Evolutionary conservation across 2,888 invertebrate species (phyloP), one percentile per base, ranked within the genome.

Genomic region (Melinaea marsaeus): DNA sequence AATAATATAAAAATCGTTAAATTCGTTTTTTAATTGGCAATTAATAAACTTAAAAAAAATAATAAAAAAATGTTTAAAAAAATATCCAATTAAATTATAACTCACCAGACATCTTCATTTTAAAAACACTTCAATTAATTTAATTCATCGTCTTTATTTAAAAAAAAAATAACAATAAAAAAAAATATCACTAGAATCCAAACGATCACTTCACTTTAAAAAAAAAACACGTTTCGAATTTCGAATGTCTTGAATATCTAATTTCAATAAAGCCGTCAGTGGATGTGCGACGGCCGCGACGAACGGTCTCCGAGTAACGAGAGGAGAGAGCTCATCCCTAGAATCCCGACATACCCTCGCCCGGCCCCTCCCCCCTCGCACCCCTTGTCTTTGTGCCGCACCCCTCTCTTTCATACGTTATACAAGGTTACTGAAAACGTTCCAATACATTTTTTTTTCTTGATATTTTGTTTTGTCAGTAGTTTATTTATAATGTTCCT

Each of bases 321-420:
- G 88, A 84, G 89, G 89, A 89, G 88, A 90, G 88, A 78, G 85
- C 89, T 88, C 92, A 92, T 92, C 87, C 92, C 92, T 88, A 89
- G 87, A 82, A 88, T 90, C 86, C 91, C 90, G 84, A 88, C 90
- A 86, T 86, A 85, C 87, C 90, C 83, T 88, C 86, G 81, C 86
- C 87, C 81, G 84, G 80, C 80, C 84, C 80, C 83, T 79, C 80
- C 73, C 78, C 79, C 74, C 72, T 69, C 80, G 75, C 79, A 77
- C 86, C 82, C 86, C 79, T 81, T 79, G 83, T 84, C 84, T 83
- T 80, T 81, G 74, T 80, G 74, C 77, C 78, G 81, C 86, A 86
- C 87, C 89, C 88, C 83, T 90, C 90, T 88, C 89, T 79, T 82
- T 88, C 89, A 76, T 88, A 79, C 85, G 74, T 74, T 72, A 79